phyloP scores from a whole-genome alignment of 92 coral and sea anemone species.

The Umimayanthus chanpuru region DNA sequence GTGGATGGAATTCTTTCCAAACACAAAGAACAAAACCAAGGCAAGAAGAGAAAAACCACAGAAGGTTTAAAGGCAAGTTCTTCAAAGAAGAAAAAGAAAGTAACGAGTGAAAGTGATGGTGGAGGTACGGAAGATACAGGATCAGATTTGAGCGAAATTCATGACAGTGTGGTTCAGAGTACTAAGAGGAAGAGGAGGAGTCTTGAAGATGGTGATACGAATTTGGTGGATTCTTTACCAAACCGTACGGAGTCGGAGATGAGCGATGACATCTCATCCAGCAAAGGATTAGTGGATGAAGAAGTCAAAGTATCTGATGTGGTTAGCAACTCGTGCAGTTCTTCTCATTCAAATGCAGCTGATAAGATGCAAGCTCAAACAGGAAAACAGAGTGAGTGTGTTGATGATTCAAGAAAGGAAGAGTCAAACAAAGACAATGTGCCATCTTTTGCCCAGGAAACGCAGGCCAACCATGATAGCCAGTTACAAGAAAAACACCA shows the following conservation, averaged over 20 bases:
- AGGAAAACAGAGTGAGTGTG: background rate
- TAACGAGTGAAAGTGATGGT: background rate
- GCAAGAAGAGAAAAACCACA: conserved; percentile 3
- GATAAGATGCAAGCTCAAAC: background rate
- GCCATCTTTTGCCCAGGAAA: background rate
- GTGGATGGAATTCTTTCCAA: background rate
- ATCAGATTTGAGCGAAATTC: background rate
- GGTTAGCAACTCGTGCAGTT: background rate
- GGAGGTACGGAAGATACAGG: background rate
- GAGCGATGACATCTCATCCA: background rate
- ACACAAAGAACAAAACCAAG: background rate
- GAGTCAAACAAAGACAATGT: conserved; percentile 1
- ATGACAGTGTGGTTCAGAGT: background rate
- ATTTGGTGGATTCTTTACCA: background rate
- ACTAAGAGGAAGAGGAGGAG: background rate
- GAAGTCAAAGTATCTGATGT: background rate
- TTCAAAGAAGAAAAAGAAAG: background rate
- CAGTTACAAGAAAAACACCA: background rate
- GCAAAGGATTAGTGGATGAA: background rate
- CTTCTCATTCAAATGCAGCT: background rate
- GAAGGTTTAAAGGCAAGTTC: background rate
- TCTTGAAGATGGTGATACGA: background rate
- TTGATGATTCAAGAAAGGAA: background rate
- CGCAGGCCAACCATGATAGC: background rate
- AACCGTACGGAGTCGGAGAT: conserved; percentile 1